Base-by-base conservation (phyloP, 2,888 invertebrate species). In the Sycophila texana region DNA sequence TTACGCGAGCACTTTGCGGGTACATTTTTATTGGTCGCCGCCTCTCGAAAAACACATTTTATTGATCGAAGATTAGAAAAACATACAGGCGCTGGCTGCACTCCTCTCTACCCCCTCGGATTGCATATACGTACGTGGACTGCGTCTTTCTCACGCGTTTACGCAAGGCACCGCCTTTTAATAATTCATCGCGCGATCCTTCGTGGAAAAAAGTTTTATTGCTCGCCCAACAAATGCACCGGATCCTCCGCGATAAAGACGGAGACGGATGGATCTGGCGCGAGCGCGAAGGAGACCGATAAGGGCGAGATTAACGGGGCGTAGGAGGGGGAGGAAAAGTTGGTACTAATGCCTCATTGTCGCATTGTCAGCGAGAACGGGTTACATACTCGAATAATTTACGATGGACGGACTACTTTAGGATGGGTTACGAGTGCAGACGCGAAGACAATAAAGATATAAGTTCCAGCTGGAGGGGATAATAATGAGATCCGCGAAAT, bases 271-370 rank as follows among this genome's bases (percentile, higher is more conserved):
- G 51, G 30, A 55, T 61, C 55, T 63, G 22, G 74, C 66, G 63
- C n/a, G 49, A 18, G 68, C 60, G 47, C 63, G 12, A 47, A 51
- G 63, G 58, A 68, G 78, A 39, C 5, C 10, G 39, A 78, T 74
- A 73, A 74, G 39, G 39, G 51, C 67, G 67, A 68, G 65, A 78
- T 73, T 68, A 74, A 78, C 73, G 67, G 30, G 63, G 72, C n/a
- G 66, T n/a, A n/a, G 75, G 70, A 71, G 78, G 70, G 74, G 79
- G 70, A 66, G 77, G 72, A 61, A 74, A 68, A 63, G 74, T 58
- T 77, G 71, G 79, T 82, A 74, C 76, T 61, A 74, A 66, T 79
- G 77, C 72, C 70, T 82, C 80, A 76, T 82, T 82, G 83, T 81
- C 79, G 75, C 77, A 57, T 58, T 79, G 79, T 81, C 76, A 39